Conservation (phyloP, 2,113 vertebrate species). For the Alethe castanea region DNA sequence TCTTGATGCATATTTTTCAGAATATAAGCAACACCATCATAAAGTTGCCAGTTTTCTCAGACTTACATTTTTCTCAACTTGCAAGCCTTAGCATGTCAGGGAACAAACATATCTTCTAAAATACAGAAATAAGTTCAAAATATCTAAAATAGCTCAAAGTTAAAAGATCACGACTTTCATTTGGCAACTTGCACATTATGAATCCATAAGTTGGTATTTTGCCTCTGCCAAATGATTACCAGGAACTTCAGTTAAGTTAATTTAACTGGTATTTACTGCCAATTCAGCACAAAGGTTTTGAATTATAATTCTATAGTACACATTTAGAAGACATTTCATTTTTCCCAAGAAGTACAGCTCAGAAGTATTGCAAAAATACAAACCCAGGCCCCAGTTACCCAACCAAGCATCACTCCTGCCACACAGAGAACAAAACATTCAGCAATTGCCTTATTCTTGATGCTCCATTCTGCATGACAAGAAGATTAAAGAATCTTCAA, state of each 20-base stretch:
- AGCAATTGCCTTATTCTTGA: background rate
- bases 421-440: background rate
- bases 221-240: background rate
- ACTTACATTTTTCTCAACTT: background rate
- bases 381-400: background rate
- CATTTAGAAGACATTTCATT: background rate
- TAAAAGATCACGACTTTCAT: background rate
- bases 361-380: background rate
- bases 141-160: background rate
- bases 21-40: background rate
- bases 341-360: background rate
- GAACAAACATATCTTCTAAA: background rate
- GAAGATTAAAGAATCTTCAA: background rate
- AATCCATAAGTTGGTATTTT: background rate
- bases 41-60: background rate
- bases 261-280: background rate
- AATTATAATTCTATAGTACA: background rate
- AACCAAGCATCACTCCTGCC: background rate
- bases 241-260: background rate
- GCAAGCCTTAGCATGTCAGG: background rate
- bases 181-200: background rate
- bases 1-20: background rate
- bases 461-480: background rate
- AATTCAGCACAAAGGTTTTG: slow-evolving; percentile 2
- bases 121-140: background rate